A percentile compares a stretch with the other conserved stretches of the same genome.
Conservation (phyloP, 1,140 invertebrate genomes). For the Amphibalanus amphitrite region DNA sequence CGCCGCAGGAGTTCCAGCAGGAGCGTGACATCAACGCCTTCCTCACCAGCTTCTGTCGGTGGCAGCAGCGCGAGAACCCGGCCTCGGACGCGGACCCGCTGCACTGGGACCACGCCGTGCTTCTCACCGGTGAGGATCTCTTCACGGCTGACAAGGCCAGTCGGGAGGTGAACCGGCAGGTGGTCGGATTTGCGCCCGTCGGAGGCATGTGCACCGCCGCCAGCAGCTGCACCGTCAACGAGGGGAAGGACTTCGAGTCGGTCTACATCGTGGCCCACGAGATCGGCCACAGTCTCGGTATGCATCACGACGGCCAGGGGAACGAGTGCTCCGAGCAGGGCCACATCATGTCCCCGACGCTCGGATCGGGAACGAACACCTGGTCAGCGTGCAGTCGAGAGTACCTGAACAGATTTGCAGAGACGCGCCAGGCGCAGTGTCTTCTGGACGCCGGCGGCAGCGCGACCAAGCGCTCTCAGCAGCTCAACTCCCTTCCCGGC, state of each 20-base stretch:
- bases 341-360: slow-evolving; percentile 46
- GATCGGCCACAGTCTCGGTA: slow-evolving; percentile 38
- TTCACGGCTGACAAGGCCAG: slow-evolving; percentile 40
- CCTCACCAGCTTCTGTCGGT: slow-evolving; percentile 41
- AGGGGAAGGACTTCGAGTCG: slow-evolving; percentile 29
- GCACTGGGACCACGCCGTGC: slow-evolving; percentile 45
- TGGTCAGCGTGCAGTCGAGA: slow-evolving; percentile 42
- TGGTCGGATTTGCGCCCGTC: slow-evolving; percentile 41
- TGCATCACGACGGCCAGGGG: slow-evolving; percentile 44
- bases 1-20: slow-evolving; percentile 22
- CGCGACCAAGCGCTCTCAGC: slow-evolving; percentile 37
- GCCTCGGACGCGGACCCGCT: slow-evolving; percentile 31
- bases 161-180: slow-evolving; percentile 53
- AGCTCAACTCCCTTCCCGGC: slow-evolving; percentile 38
- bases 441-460: slow-evolving; percentile 40
- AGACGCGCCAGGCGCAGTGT: slow-evolving; percentile 48
- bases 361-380: slow-evolving; percentile 45
- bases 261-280: slow-evolving; percentile 31
- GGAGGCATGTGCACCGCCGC: slow-evolving; percentile 28
- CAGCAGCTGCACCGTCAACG: slow-evolving; percentile 30
- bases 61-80: slow-evolving; percentile 41
- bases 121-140: slow-evolving; percentile 50
- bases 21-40: slow-evolving; percentile 39
- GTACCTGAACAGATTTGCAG: slow-evolving; percentile 40
- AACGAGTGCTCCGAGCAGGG: slow-evolving; percentile 42